These are phyloP conservation scores for Triplophysa yarkandensis DNA, from an alignment of 2,797 vertebrate species.

Conservation along the genomic window DNA sequence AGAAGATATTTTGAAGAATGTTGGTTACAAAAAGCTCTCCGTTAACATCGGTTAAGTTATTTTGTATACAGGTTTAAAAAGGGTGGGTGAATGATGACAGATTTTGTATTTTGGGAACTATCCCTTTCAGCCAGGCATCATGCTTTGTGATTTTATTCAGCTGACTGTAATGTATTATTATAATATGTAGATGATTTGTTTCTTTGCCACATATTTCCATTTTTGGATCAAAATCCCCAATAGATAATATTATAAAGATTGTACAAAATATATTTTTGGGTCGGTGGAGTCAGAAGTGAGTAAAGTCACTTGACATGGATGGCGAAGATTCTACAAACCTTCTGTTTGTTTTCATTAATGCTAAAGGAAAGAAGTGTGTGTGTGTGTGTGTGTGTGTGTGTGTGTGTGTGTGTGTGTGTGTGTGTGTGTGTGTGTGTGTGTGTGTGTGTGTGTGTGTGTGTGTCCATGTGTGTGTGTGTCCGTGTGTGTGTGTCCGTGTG, in stretches of 20 bases:
- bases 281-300: neutral
- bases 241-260: no score
- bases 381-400: slow-evolving; percentile 35
- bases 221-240: no score
- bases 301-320: neutral
- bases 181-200: neutral
- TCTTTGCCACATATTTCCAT: neutral
- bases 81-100: no score
- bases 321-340: neutral
- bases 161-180: neutral
- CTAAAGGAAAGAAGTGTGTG: neutral
- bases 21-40: no score
- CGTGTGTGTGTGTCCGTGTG: slow-evolving; percentile 31
- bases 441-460: slow-evolving; percentile 7
- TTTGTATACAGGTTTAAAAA: no score
- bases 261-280: no score
- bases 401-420: slow-evolving; percentile 19
- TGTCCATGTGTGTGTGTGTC: slow-evolving; percentile 2
- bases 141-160: neutral
- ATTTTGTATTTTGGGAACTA: no score
- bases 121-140: neutral
- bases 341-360: neutral
- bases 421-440: neutral
- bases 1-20: no score
- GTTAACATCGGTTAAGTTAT: no score